Conservation (phyloP, 1,140 invertebrate genomes). For the Hyles euphorbiae region DNA sequence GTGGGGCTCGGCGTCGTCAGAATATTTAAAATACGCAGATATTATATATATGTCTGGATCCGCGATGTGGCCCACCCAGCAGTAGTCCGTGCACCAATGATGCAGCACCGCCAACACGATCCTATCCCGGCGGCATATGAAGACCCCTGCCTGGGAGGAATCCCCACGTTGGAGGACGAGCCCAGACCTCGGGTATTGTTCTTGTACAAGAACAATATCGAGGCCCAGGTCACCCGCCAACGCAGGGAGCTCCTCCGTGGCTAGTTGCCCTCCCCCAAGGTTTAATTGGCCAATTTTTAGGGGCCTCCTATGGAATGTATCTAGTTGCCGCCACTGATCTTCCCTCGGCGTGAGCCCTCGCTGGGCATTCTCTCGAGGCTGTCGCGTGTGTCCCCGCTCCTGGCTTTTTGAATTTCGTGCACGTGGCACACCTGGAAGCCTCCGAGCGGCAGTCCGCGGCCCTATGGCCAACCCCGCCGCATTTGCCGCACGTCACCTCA, state of each 20-base stretch:
- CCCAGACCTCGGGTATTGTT: too few species aligned
- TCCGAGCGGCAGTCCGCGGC: background rate
- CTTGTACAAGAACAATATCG: too few species aligned
- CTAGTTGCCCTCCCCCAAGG: constrained; percentile 5
- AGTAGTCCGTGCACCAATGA: too few species aligned
- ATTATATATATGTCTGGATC: too few species aligned
- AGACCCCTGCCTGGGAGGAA: too few species aligned
- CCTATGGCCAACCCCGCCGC: constrained; percentile 18
- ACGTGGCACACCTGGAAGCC: constrained; percentile 20
- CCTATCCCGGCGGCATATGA: too few species aligned
- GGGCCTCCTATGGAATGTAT: background rate
- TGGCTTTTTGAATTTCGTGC: constrained; percentile 9
- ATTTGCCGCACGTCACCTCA: constrained; percentile 16
- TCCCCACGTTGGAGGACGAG: constrained; percentile 8
- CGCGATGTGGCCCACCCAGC: too few species aligned
- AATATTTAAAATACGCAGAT: too few species aligned
- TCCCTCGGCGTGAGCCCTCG: constrained; percentile 12
- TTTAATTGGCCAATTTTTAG: constrained; percentile 19
- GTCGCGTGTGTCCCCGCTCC: constrained; percentile 13
- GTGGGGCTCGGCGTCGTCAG: too few species aligned
- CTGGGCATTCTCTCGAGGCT: constrained; percentile 18
- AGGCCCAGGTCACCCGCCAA: constrained; percentile 10
- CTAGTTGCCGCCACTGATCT: background rate
- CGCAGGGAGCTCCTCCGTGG: constrained; percentile 7
- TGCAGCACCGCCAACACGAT: too few species aligned